Base-by-base conservation (phyloP, 2,888 invertebrate species). In the Yponomeuta sedellus region DNA sequence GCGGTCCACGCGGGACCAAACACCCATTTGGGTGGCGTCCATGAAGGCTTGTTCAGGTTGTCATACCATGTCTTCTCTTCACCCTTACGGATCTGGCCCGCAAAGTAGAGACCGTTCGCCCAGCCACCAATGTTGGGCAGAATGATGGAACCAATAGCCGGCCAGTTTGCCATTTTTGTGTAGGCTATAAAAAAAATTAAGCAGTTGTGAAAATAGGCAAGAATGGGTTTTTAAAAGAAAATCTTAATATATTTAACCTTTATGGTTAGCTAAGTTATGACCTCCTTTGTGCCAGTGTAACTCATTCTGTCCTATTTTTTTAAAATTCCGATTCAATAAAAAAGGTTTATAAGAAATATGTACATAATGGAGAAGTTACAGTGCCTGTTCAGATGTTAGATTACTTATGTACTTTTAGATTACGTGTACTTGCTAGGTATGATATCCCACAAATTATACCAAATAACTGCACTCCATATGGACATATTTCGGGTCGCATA, bases 1-100 rank as follows among this genome's bases (percentile, higher is more conserved):
- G 90, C 78, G 0, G 95, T 95, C 97, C 97, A 97, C 2, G 94
- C 93, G 0, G 96, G 96, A 0, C 92, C 95, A 79, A 97, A 97
- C 0, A 93, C 89, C 93, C 94, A 94, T 71, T 95, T 95, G 8
- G 97, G 97, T 25, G 97, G 97, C 28, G 93, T 94, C 93, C 94
- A 97, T 5, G 88, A 77, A 0, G 97, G 97, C 75, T 94, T 95
- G 22, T 86, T 85, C 67, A 88, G 71, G 0, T 74, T 70, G 67
- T 88, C 86, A 1, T 88, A 88, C 86, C 88, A 87, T 0, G 80
- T 66, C 68, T 80, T 82, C 1, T 80, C 76, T 0, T 75, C 76
- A 0, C 72, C 79, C 16, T 88, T 88, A 64, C 93, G 90, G 34
- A 96, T 87, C 74, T 94, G 93, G 19, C 92, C 92, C 57, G 92